These are phyloP conservation scores for Helicoverpa zea DNA, from an alignment of 1,140 invertebrate genomes.

Conservation along the genomic window DNA sequence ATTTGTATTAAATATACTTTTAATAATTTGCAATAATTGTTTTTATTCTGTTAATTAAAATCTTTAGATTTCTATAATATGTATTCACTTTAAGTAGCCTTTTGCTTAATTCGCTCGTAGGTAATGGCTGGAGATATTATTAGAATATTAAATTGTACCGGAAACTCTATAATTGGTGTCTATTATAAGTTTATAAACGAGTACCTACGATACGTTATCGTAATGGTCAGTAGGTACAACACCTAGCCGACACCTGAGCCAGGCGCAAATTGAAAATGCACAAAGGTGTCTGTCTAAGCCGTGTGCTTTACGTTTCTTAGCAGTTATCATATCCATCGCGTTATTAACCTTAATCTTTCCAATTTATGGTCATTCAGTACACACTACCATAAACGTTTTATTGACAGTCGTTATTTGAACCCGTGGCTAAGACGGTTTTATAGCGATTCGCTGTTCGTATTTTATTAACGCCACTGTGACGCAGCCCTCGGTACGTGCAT, in stretches of 20 bases:
- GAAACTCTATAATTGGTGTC: conserved; percentile 44
- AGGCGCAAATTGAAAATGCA: conserved; percentile 27
- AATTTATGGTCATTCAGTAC: conserved; percentile 80
- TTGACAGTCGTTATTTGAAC: conserved; percentile 75
- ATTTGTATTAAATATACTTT: too few relatives aligned
- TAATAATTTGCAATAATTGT: too few relatives aligned
- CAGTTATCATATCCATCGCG: conserved; percentile 79
- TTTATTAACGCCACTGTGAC: conserved; percentile 53
- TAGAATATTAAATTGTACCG: conserved; percentile 42
- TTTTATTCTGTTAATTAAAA: too few relatives aligned
- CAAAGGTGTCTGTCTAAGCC: conserved; percentile 40
- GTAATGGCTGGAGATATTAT: conserved; percentile 30
- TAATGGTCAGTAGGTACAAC: neutral
- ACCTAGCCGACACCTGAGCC: conserved; percentile 8
- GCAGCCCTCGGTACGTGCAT: neutral
- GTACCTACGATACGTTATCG: conserved; percentile 23
- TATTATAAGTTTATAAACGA: conserved; percentile 44
- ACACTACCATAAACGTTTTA: conserved; percentile 79
- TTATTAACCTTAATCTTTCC: conserved; percentile 83
- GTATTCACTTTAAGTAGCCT: neutral
- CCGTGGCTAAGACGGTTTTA: conserved; percentile 69
- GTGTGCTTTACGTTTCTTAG: conserved; percentile 63
- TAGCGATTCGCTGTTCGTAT: conserved; percentile 63
- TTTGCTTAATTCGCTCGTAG: conserved; percentile 13
- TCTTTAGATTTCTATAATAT: too few relatives aligned